Base-by-base conservation (phyloP, 2,888 invertebrate genomes). In the Plusia festucae region DNA sequence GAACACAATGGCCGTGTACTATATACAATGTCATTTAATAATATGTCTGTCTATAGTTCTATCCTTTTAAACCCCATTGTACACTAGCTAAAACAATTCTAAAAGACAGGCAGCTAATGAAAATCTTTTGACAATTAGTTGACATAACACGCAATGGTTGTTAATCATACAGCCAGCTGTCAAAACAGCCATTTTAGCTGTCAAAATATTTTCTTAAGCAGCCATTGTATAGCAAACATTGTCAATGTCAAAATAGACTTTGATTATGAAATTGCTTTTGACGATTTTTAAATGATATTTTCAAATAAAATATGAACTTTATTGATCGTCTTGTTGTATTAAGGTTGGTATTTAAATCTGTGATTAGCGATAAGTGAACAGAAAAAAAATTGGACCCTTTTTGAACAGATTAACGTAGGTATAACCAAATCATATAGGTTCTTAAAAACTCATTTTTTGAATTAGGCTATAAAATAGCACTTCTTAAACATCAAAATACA, bases 201-300 rank as follows among this genome's bases (percentile, higher is more conserved):
- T 74, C 74, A 70, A 63, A 80, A 80, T 72, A 66, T 75, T 80
- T 65, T 65, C 62, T 30, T 18, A 52, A 51, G 3, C 22, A 24
- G 24, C n/a, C 44, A 53, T 69, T 30, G 49, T 61, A 53, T 53
- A 54, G 46, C 52, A 71, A 71, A 71, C 46, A 65, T 60, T 58
- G 27, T 0, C 30, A 34, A 58, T 22, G 15, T n/a, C 24, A 18
- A 27, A 61, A 54, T 34, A 16, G 24, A 27, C 46, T 57, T 53
- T 58, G 13, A 46, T 53, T 58, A 22, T 53, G 5, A 32, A 5
- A n/a, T 24, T 55, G 15, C 15, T 20, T 46, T 30, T n/a, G 13
- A 15, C 24, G 24, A 1, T 49, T 5, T 4, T 15, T 34, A 34
- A 34, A 34, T 34, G 8, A 30, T 30, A 9, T 9, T 30, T 9